Percentiles rank a stretch among this genome's conserved stretches.
Evolutionary conservation across 1,140 invertebrate genomes (phyloP).

Genomic region (Agrilus planipennis): DNA sequence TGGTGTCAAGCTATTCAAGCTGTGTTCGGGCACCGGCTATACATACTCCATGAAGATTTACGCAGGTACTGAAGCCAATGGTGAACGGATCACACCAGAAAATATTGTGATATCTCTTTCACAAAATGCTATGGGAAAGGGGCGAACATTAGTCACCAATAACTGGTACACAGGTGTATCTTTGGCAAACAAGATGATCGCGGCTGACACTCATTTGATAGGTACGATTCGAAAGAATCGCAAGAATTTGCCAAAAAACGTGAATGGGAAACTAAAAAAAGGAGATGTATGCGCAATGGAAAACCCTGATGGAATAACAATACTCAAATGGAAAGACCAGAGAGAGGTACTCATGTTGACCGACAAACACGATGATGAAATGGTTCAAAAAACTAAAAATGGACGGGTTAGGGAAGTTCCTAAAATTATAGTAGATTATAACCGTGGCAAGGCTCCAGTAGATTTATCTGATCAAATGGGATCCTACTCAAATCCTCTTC

Average conservation of each 20-base stretch:
- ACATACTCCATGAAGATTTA: constrained; percentile 9
- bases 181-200: constrained; percentile 30
- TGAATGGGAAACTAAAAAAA: constrained; percentile 29
- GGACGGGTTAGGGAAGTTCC: too few relatives aligned
- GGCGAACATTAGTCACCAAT: constrained; percentile 17
- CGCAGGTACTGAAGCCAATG: constrained; percentile 2
- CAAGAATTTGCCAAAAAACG: constrained; percentile 26
- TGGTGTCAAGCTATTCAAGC: constrained; percentile 25
- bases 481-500: not conserved
- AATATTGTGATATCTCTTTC: too few relatives aligned
- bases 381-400: constrained; percentile 7
- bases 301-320: constrained; percentile 29
- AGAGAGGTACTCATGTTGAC: constrained; percentile 31
- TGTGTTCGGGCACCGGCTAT: constrained; percentile 10
- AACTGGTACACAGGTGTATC: constrained; percentile 32
- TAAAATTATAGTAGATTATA: not conserved
- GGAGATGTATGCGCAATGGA: constrained; percentile 27
- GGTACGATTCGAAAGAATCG: constrained; percentile 33
- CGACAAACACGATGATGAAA: constrained; percentile 27
- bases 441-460: not conserved
- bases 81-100: too few relatives aligned
- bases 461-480: constrained; percentile 4
- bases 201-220: constrained; percentile 33
- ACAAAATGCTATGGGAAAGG: too few relatives aligned
- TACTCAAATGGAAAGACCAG: constrained; percentile 34